Conservation (phyloP, 2,888 invertebrate species). For the Dione juno region DNA sequence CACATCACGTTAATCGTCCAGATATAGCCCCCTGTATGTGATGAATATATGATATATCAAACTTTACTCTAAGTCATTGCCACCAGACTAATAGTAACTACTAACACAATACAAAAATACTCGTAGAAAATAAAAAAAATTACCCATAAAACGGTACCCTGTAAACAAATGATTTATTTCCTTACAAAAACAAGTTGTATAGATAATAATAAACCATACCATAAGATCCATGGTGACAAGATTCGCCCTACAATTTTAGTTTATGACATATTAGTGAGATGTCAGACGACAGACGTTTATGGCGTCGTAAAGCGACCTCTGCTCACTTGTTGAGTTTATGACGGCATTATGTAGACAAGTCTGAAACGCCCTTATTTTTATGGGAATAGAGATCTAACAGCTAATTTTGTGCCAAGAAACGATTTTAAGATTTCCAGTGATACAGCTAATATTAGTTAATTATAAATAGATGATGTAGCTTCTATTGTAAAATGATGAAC, state of each 20-base stretch:
- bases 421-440: constrained; percentile 11
- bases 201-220: constrained; percentile 7
- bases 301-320: constrained; percentile 73
- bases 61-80: neutral
- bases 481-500: no score
- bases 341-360: constrained; percentile 51
- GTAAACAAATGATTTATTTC: neutral
- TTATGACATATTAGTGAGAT: constrained; percentile 80
- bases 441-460: neutral
- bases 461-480: neutral
- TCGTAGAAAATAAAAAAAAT: neutral
- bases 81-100: neutral
- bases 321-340: constrained; percentile 78
- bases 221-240: constrained; percentile 44
- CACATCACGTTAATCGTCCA: no score
- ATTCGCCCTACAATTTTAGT: constrained; percentile 53
- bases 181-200: constrained; percentile 6
- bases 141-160: neutral
- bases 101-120: neutral
- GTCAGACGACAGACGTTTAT: constrained; percentile 72
- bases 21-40: no score
- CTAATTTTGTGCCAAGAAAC: constrained; percentile 31
- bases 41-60: no score
- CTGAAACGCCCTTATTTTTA: constrained; percentile 50
- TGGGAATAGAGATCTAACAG: constrained; percentile 37